Evolutionary conservation across 2,797 vertebrate genomes (phyloP).

Genomic region (Chrysocyon brachyurus): DNA sequence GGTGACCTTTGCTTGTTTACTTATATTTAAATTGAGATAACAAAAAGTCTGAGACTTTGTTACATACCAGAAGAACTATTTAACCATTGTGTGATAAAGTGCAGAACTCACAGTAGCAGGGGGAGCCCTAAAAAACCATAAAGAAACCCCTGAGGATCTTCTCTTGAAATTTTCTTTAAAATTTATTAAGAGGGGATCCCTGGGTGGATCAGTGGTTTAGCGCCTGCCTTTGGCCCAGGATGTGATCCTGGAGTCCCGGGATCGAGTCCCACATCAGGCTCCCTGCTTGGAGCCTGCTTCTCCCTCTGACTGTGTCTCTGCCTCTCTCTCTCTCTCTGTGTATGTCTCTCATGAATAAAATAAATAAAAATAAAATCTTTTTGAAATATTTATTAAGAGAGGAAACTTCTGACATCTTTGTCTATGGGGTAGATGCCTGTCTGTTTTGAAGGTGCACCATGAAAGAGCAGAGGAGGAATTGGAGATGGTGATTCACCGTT

Average conservation of each 20-base stretch:
- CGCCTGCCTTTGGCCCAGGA: too few relatives aligned
- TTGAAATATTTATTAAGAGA: neutral
- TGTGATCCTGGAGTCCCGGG: too few relatives aligned
- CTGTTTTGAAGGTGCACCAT: neutral
- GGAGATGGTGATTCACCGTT: neutral
- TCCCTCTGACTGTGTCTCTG: too few relatives aligned
- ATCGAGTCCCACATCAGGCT: too few relatives aligned
- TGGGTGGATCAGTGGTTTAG: too few relatives aligned
- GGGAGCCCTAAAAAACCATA: neutral
- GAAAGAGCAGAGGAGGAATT: neutral
- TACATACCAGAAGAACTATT: neutral
- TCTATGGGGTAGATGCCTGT: neutral
- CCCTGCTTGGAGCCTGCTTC: too few relatives aligned
- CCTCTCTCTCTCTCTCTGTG: too few relatives aligned
- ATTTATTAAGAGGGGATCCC: neutral
- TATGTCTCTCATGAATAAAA: too few relatives aligned
- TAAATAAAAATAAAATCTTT: too few relatives aligned
- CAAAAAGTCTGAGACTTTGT: neutral
- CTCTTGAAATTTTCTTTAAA: neutral
- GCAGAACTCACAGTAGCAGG: neutral
- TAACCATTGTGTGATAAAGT: neutral
- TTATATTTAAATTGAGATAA: neutral
- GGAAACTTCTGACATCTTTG: neutral
- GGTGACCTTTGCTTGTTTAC: neutral
- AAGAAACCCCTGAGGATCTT: neutral